phyloP scores from a whole-genome alignment of 2,797 vertebrate genomes.

The Gymnoscopelus microlampas region DNA sequence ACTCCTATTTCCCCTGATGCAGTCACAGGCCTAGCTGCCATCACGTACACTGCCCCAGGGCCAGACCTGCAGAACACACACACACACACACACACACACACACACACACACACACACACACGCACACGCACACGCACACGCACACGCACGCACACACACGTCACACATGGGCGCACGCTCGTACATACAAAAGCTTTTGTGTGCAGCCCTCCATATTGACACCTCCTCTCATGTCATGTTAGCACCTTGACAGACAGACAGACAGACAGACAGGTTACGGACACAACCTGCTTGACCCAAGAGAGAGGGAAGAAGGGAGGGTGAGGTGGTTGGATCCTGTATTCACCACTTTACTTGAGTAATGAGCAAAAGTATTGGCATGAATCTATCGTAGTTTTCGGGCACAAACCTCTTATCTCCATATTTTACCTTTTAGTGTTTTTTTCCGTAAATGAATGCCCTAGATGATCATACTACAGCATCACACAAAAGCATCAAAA shows the following conservation, averaged over 20 bases:
- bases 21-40: conserved; percentile 49
- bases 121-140: not conserved
- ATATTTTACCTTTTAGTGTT: too few relatives aligned
- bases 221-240: conserved; percentile 72
- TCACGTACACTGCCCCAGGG: conserved; percentile 47
- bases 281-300: conserved; percentile 24
- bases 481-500: too few relatives aligned
- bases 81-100: not conserved
- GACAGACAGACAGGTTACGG: conserved; percentile 62
- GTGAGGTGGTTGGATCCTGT: not conserved
- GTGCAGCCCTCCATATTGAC: conserved; percentile 64
- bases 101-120: conserved; percentile 18
- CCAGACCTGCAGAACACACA: conserved; percentile 27
- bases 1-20: conserved; percentile 52
- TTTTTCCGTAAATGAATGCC: too few relatives aligned
- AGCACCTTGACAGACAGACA: conserved; percentile 66
- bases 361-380: too few relatives aligned
- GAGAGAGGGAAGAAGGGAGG: conserved; percentile 34
- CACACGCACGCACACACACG: conserved; percentile 29
- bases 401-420: too few relatives aligned
- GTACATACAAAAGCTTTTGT: conserved; percentile 59
- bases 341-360: too few relatives aligned
- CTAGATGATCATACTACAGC: too few relatives aligned
- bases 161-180: too few relatives aligned
- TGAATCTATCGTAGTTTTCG: too few relatives aligned